Percentiles rank a stretch among this genome's conserved stretches.
Conservation (phyloP, 2,113 vertebrate species). For the Mixornis gularis region DNA sequence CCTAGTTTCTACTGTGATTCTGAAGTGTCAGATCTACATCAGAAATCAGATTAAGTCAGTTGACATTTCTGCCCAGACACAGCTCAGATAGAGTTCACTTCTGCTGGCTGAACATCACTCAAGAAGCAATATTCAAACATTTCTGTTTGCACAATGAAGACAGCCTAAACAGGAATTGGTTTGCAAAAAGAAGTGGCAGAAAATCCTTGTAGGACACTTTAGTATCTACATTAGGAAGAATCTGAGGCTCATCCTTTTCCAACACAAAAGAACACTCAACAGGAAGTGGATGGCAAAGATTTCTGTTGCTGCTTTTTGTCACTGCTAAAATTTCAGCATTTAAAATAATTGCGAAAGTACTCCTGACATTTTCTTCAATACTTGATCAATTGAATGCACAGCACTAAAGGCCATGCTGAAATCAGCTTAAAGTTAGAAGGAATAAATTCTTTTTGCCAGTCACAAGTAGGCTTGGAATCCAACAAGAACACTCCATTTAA, state of each 20-base stretch:
- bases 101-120: background rate
- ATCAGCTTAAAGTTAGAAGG: background rate
- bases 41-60: background rate
- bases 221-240: background rate
- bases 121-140: background rate
- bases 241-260: background rate
- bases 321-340: background rate
- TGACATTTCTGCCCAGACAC: background rate
- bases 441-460: background rate
- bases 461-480: background rate
- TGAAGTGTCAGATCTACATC: background rate
- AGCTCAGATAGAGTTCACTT: background rate
- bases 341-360: background rate
- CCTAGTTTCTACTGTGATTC: background rate
- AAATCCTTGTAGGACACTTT: background rate
- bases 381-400: background rate
- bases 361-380: background rate
- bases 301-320: background rate
- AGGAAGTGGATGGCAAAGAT: background rate
- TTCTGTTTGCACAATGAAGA: background rate
- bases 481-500: background rate
- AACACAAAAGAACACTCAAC: background rate
- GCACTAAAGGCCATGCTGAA: background rate
- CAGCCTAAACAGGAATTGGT: background rate
- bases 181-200: background rate